phyloP scores from a whole-genome alignment of 2,888 invertebrate species.

The Lobophora halterata region DNA sequence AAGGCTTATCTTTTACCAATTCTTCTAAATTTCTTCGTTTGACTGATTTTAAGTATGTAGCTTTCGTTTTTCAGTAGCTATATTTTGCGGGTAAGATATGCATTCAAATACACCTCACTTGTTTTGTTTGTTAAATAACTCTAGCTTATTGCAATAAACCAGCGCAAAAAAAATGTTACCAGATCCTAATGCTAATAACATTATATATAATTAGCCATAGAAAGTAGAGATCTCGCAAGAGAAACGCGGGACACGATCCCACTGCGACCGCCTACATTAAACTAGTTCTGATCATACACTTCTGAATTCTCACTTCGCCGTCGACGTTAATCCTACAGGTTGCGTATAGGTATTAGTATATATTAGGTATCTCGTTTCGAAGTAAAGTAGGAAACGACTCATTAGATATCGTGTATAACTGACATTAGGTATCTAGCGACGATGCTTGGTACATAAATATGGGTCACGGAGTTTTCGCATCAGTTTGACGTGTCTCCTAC shows the following conservation, averaged over 20 bases:
- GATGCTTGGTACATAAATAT: not conserved
- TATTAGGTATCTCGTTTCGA: conserved; percentile 27
- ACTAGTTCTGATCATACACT: conserved; percentile 19
- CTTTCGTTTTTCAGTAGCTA: no score
- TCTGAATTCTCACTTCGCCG: conserved; percentile 12
- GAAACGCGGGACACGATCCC: conserved; percentile 16
- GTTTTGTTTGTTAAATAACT: conserved; percentile 2
- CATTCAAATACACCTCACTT: no score
- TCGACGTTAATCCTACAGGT: conserved; percentile 16
- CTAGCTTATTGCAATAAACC: not conserved
- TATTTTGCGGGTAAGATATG: no score
- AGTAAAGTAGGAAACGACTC: conserved; percentile 59
- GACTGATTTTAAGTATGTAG: no score
- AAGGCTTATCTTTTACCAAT: no score
- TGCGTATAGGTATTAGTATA: conserved; percentile 15
- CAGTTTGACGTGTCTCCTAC: not conserved
- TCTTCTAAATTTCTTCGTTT: no score
- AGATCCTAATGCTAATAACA: no score
- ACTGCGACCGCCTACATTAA: not conserved
- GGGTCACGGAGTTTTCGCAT: not conserved
- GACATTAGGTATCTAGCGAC: not conserved
- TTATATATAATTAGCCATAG: conserved; percentile 22
- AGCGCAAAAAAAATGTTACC: not conserved
- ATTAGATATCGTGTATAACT: conserved; percentile 39
- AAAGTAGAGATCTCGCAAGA: conserved; percentile 29